Percentiles rank a stretch among this genome's conserved stretches.
phyloP scores from a whole-genome alignment of 1,140 invertebrate genomes.

The Wasmannia auropunctata region DNA sequence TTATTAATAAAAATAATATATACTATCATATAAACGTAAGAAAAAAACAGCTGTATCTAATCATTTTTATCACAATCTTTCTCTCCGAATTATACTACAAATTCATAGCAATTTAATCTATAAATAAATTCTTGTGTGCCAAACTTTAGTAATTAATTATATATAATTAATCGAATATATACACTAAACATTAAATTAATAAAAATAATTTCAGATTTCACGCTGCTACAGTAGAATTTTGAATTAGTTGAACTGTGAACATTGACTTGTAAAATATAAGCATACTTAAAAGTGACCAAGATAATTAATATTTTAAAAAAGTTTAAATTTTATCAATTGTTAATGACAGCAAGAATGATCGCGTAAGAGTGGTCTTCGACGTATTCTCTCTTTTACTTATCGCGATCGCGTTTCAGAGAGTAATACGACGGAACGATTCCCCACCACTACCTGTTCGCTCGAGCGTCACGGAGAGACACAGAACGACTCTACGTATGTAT shows the following conservation, averaged over 20 bases:
- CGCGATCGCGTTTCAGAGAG: background rate
- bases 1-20: background rate
- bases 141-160: constrained; percentile 1
- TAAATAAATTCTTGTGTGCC: background rate
- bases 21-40: background rate
- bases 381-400: background rate
- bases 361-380: background rate
- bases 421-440: constrained; percentile 1
- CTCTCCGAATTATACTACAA: background rate
- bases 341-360: background rate
- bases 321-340: too few relatives aligned
- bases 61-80: background rate
- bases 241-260: background rate
- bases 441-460: background rate
- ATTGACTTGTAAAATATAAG: background rate
- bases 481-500: background rate
- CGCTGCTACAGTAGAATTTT: background rate
- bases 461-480: background rate
- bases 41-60: background rate
- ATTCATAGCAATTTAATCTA: background rate
- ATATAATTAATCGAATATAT: background rate
- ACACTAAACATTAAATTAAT: background rate
- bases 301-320: background rate
- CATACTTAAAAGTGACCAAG: background rate
- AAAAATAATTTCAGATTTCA: background rate